Conservation (phyloP, 2,888 invertebrate species). For the Drosophila imparisetae region DNA sequence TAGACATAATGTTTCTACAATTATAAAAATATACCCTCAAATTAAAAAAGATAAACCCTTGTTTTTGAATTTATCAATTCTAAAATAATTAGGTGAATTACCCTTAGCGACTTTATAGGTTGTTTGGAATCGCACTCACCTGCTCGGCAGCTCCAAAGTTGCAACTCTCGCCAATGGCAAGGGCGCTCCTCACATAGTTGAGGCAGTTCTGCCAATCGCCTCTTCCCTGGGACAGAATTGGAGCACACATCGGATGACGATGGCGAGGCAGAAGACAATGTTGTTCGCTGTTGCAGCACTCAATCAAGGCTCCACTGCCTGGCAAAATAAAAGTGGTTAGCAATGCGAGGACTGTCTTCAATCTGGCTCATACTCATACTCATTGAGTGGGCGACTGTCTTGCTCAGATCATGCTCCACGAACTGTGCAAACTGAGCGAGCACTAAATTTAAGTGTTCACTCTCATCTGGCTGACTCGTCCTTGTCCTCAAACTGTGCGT, state of each 20-base stretch:
- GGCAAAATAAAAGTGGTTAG: neutral
- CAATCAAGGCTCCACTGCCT: conserved; percentile 88
- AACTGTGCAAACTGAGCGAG: conserved; percentile 93
- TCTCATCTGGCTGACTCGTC: conserved; percentile 30
- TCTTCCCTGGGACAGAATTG: conserved; percentile 87
- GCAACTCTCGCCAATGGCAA: conserved; percentile 90
- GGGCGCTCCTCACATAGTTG: conserved; percentile 92
- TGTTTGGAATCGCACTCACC: conserved; percentile 84
- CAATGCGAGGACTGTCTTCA: neutral
- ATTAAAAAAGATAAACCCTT: neutral
- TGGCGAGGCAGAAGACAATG: conserved; percentile 88
- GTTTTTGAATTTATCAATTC: neutral
- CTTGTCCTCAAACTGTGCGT: conserved; percentile 19
- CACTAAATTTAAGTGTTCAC: conserved; percentile 88
- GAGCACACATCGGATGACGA: conserved; percentile 90
- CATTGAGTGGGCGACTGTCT: conserved; percentile 90
- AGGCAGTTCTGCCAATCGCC: conserved; percentile 89
- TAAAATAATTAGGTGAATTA: too few species aligned
- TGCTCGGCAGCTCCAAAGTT: conserved; percentile 91
- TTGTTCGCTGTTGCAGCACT: conserved; percentile 89
- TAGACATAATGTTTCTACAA: neutral
- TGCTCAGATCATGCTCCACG: conserved; percentile 90
- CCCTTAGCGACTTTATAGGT: neutral
- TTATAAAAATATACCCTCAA: neutral
- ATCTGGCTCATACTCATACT: conserved; percentile 86